These are phyloP conservation scores for Oceanites oceanicus DNA, from an alignment of 2,113 vertebrate genomes.

Conservation along the genomic window DNA sequence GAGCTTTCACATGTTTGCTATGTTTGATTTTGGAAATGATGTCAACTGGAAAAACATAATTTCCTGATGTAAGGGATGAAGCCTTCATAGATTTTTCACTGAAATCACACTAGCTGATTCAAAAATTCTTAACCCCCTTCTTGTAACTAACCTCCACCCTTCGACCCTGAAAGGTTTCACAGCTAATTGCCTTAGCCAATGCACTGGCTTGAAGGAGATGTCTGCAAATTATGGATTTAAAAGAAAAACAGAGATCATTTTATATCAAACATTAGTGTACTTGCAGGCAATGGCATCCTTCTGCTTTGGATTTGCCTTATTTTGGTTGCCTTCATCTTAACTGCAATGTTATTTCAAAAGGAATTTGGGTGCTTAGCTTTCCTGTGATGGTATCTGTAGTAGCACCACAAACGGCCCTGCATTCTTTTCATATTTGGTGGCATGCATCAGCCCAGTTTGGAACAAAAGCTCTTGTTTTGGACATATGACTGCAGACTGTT, in stretches of 20 bases:
- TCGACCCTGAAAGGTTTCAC: not conserved
- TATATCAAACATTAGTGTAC: not conserved
- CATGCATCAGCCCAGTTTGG: slow-evolving; percentile 41
- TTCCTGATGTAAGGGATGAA: not conserved
- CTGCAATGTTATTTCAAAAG: not conserved
- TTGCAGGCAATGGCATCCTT: not conserved
- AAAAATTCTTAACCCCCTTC: not conserved
- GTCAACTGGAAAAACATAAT: not conserved
- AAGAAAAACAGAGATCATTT: not conserved
- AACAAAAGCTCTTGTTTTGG: slow-evolving; percentile 69
- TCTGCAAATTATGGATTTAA: not conserved
- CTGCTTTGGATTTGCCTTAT: not conserved
- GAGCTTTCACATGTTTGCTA: not conserved
- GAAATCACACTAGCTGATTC: not conserved
- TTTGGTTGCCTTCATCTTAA: not conserved
- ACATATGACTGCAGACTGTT: slow-evolving; percentile 24
- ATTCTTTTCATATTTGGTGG: slow-evolving; percentile 60
- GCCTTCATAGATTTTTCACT: not conserved
- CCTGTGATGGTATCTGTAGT: slow-evolving; percentile 19
- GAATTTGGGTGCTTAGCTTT: slow-evolving; percentile 9
- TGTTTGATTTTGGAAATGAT: not conserved
- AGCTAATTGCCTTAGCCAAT: not conserved
- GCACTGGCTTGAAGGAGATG: not conserved
- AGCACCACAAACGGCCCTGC: slow-evolving; percentile 34
- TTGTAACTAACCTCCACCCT: not conserved